Evolutionary conservation across 2,113 vertebrate species (phyloP).

Genomic region (Arvicanthis niloticus): DNA sequence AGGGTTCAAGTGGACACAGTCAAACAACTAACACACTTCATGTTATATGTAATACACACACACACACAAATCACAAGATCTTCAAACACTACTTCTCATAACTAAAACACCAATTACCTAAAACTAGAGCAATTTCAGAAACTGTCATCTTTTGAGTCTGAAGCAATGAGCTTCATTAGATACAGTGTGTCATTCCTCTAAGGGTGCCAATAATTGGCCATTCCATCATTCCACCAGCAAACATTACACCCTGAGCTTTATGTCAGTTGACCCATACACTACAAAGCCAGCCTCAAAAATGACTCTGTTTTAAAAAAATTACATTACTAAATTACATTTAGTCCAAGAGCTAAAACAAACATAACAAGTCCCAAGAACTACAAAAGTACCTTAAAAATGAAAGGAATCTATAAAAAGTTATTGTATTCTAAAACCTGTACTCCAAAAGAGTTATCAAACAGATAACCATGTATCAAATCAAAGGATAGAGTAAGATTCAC

Average conservation of each 20-base stretch:
- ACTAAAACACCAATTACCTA: constrained; percentile 53
- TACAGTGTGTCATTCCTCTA: constrained; percentile 4
- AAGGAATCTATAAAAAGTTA: constrained; percentile 37
- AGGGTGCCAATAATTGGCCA: background rate
- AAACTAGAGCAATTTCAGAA: constrained; percentile 42
- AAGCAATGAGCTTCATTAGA: constrained; percentile 33
- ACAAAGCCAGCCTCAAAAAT: background rate
- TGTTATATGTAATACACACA: background rate
- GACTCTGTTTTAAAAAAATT: constrained; percentile 31
- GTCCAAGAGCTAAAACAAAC: background rate
- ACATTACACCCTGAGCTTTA: background rate
- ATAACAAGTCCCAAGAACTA: background rate
- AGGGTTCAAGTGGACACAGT: background rate
- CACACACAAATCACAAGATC: background rate
- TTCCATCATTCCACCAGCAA: constrained; percentile 18
- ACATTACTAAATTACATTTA: constrained; percentile 39
- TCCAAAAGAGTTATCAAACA: constrained; percentile 38
- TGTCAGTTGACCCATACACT: background rate
- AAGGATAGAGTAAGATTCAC: background rate
- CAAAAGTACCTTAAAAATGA: constrained; percentile 27
- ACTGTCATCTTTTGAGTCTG: constrained; percentile 29
- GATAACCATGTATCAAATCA: constrained; percentile 50
- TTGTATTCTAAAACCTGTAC: constrained; percentile 36
- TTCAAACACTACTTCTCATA: constrained; percentile 51
- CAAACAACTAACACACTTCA: constrained; percentile 21